A percentile compares a stretch with the other conserved stretches of the same genome.
Evolutionary conservation across 2,113 vertebrate genomes (phyloP).

Genomic region (Astur gentilis): DNA sequence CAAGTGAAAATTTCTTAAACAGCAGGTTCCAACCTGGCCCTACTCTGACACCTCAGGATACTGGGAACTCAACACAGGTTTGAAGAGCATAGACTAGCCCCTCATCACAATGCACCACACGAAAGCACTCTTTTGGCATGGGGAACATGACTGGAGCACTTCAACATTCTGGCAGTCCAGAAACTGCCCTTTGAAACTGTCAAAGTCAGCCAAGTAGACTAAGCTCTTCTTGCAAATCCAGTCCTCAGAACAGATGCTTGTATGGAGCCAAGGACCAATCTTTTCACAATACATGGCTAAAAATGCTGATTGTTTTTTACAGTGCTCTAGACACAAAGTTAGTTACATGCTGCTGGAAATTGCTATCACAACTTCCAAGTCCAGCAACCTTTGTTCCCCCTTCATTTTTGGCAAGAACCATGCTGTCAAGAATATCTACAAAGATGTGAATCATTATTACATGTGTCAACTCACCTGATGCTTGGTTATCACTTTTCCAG

Average conservation of each 20-base stretch:
- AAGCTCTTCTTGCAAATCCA: not conserved
- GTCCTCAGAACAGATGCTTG: not conserved
- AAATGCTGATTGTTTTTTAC: not conserved
- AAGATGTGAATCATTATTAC: not conserved
- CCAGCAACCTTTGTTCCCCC: not conserved
- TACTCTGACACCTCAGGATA: not conserved
- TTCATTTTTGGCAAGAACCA: not conserved
- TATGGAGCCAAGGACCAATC: not conserved
- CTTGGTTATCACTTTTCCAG: constrained; percentile 89
- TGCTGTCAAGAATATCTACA: not conserved
- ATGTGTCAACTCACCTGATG: constrained; percentile 79
- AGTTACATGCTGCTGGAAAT: not conserved
- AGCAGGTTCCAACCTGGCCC: not conserved
- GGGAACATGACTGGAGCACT: not conserved
- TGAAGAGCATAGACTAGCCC: not conserved
- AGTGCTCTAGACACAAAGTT: not conserved
- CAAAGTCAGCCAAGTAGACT: not conserved
- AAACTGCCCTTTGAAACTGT: not conserved
- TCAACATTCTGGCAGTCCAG: not conserved
- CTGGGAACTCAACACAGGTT: not conserved
- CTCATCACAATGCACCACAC: rapidly evolving
- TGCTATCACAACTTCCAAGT: not conserved
- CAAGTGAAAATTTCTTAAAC: not conserved
- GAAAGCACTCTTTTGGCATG: not conserved
- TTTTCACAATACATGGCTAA: not conserved